Percentiles rank a stretch among this genome's conserved stretches.
These are phyloP conservation scores for Fratercula arctica DNA, from an alignment of 2,797 vertebrate species.

Conservation along the genomic window DNA sequence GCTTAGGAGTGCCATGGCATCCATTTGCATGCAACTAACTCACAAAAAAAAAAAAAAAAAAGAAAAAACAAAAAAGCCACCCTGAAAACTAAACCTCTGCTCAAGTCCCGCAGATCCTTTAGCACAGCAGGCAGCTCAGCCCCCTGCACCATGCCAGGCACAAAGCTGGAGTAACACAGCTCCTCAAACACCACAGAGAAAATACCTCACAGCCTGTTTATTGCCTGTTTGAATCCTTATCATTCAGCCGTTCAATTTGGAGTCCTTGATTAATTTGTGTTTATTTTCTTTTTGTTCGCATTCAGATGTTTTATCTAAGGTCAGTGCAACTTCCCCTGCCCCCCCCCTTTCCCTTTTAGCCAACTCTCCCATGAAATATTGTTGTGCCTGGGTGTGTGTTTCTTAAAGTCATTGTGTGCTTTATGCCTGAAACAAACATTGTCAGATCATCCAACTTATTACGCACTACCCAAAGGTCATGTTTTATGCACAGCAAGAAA, in stretches of 20 bases:
- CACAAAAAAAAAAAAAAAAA: background rate
- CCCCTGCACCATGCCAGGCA: background rate
- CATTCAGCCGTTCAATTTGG: background rate
- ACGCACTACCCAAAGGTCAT: constrained; percentile 50
- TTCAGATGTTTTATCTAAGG: constrained; percentile 63
- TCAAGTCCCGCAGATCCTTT: background rate
- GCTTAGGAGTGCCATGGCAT: background rate
- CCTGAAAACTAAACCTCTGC: background rate
- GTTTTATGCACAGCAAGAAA: constrained; percentile 23
- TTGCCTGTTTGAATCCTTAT: constrained; percentile 43
- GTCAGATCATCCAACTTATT: constrained; percentile 44
- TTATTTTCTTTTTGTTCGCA: constrained; percentile 59
- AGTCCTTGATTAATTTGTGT: constrained; percentile 59
- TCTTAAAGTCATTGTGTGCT: constrained; percentile 48
- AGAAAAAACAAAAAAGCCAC: background rate
- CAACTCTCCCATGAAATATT: constrained; percentile 61
- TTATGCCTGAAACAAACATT: constrained; percentile 56
- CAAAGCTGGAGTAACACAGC: background rate
- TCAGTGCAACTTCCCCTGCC: constrained; percentile 44
- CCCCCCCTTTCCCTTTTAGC: constrained; percentile 6
- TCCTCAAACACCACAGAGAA: background rate
- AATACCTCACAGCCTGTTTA: constrained; percentile 25
- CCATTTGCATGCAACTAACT: background rate
- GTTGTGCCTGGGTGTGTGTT: constrained; percentile 46
- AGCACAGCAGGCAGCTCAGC: background rate